Percentiles rank a stretch among this genome's conserved stretches.
These are phyloP conservation scores for Sebastes kiyomatsui DNA, from an alignment of 2,797 vertebrate species.

Conservation along the genomic window DNA sequence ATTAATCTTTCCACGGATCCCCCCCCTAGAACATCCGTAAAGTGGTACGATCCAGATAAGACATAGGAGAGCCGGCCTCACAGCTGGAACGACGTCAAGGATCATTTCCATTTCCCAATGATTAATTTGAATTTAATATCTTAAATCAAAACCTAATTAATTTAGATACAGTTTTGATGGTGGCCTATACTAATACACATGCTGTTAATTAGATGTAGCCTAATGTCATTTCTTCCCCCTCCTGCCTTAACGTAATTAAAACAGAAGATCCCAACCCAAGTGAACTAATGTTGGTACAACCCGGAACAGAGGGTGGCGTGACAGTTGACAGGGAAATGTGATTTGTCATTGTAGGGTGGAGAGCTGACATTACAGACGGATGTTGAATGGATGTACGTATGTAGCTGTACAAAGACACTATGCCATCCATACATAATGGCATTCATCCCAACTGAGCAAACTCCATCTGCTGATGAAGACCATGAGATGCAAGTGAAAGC, in stretches of 20 bases:
- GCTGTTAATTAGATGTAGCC: constrained; percentile 92
- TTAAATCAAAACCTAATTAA: constrained; percentile 98
- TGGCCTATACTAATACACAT: constrained; percentile 94
- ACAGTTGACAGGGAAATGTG: constrained; percentile 36
- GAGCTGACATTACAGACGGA: not conserved
- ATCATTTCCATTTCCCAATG: constrained; percentile 96
- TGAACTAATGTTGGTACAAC: constrained; percentile 87
- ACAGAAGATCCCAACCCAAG: constrained; percentile 82
- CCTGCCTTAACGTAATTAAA: constrained; percentile 86
- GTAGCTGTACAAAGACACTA: not conserved
- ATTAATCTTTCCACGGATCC: constrained; percentile 86
- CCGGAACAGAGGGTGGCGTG: constrained; percentile 64
- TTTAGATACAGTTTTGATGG: constrained; percentile 96
- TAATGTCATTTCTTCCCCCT: constrained; percentile 82
- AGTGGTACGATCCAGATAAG: constrained; percentile 66
- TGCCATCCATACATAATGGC: not conserved
- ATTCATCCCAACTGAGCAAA: not conserved
- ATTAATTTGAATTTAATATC: constrained; percentile 98
- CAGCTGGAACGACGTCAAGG: constrained; percentile 92
- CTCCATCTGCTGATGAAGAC: not conserved
- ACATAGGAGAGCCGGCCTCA: constrained; percentile 81
- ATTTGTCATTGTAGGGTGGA: constrained; percentile 25
- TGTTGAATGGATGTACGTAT: not conserved
- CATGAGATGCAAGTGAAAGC: not conserved
- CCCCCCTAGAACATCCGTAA: constrained; percentile 40